Base-by-base conservation (phyloP, 2,888 invertebrate species). In the Leptopilina myrica region DNA sequence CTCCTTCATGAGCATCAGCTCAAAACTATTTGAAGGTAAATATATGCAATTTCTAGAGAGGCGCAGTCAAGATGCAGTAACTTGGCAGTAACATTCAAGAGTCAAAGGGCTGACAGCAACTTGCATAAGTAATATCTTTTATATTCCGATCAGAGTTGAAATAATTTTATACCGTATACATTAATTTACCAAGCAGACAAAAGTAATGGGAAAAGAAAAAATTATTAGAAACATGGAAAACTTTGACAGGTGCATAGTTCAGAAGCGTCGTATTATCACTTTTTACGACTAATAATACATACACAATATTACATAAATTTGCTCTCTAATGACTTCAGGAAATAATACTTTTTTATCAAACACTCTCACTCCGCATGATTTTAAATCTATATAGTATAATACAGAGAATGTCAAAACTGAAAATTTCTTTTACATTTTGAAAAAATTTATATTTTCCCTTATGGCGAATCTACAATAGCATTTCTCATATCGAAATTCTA, bases 201-300 rank as follows among this genome's bases (percentile, higher is more conserved):
- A 49, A 69, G 49, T 67, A 67, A 20, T 12, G 33, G 5, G 5
- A 33, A 3, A 33, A 5, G n/a, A 33, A 49, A 69, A 69, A 69
- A 49, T 67, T 15, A 46, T 43, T 9, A 20, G 15, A 67, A 46
- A 67, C 67, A 11, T 46, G 67, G 15, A 43, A 33, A 33, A 33
- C 67, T 67, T 67, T 67, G 67, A 67, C 67, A 46, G 67, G 43
- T 46, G 46, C 67, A 67, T 67, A 46, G 46, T 67, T 67, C 67
- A 67, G 67, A 67, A 67, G 67, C 67, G 67, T 46, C 67, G 67
- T 46, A 67, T 46, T 46, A 67, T 67, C 43, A 46, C 67, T 67
- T 67, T 67, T 20, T 67, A 46, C 46, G 20, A 49, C 43, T 46
- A 46, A n/a, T 33, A 33, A 33, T 33, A 33, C 33, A 33, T 33